Base-by-base conservation (phyloP, 2,113 vertebrate species). In the Peucedramus taeniatus region DNA sequence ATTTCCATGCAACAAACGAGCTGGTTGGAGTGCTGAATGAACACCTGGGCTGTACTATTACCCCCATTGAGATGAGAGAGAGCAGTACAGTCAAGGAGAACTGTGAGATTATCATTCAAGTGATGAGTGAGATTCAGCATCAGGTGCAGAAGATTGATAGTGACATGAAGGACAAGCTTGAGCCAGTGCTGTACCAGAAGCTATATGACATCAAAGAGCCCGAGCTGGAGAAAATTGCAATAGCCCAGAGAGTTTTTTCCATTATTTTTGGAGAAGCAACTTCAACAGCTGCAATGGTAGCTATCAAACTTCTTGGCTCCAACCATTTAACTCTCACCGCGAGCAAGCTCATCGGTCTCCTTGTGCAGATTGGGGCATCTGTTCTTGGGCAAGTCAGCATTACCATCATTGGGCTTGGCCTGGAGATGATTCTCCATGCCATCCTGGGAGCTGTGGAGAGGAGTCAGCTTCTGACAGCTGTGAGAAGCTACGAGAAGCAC, bases 391-490 rank as follows among this genome's bases (percentile, higher is more conserved):
- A 97, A 26, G 96, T 98, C 35, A 97, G 97, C 35, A 97, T 98
- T 27, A 97, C 97, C 19, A 93, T 98, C 75, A 97, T 98, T 8
- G 95, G 98, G 35, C 97, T 98, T 2, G 98, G 98, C 75, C 92
- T 98, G 84, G 98, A 98, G 81, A 97, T 98, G 96, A 97, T 98
- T 23, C 91, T 98, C 68, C 97, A 97, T 0, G 98, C 98, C 54
- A 98, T 98, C 75, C 91, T 98, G 68, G 98, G 98, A 89, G 98
- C 98, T 0, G 95, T 98, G 83, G 98, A 98, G 94, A 98, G 91
- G 72, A 97, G 94, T 2, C 97, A 98, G 83, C 98, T 98, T 57
- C 86, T 98, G 85, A 69, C 79, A 83, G 97, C 97, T 77, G 98
- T 98, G 87, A 97, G 60, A 84, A 98, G 97, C 89, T 98, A 98